Percentiles rank a stretch among this genome's conserved stretches.
These are phyloP conservation scores for Diarsia brunnea DNA, from an alignment of 2,888 invertebrate genomes.

Conservation along the genomic window DNA sequence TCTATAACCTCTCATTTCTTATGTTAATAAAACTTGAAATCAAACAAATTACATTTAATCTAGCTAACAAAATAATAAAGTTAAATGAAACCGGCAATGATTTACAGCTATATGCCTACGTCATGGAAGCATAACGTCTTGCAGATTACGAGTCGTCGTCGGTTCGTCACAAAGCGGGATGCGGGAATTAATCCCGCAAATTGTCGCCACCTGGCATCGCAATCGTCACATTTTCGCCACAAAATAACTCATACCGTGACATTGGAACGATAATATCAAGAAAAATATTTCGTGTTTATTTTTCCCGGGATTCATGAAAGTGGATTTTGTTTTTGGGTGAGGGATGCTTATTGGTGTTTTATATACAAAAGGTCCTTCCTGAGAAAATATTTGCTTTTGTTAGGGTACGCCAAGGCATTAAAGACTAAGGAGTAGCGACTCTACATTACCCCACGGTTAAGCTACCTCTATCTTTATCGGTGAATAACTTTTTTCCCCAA, in stretches of 20 bases:
- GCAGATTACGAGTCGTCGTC: constrained; percentile 45
- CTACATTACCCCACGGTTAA: background rate
- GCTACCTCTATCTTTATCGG: too few relatives aligned
- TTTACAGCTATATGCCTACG: constrained; percentile 27
- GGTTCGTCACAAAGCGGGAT: constrained; percentile 26
- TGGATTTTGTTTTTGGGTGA: constrained; percentile 22
- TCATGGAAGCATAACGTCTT: constrained; percentile 33
- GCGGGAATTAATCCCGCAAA: constrained; percentile 57
- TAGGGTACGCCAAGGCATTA: background rate
- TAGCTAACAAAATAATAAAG: constrained; percentile 22
- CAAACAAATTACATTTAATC: constrained; percentile 14
- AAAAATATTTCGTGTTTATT: constrained; percentile 39
- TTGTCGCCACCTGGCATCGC: constrained; percentile 50
- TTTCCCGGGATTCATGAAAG: constrained; percentile 9
- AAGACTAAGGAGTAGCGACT: background rate
- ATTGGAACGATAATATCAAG: constrained; percentile 45
- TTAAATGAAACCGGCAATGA: constrained; percentile 38
- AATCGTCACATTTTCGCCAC: constrained; percentile 49
- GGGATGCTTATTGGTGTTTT: constrained; percentile 19
- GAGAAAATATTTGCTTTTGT: constrained; percentile 5
- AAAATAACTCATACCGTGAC: constrained; percentile 51
- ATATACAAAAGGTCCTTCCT: constrained; percentile 13
- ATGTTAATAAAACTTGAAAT: background rate
- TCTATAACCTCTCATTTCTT: background rate
- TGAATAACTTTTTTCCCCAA: too few relatives aligned